phyloP scores from a whole-genome alignment of 2,113 vertebrate genomes.

The Euleptes europaea region DNA sequence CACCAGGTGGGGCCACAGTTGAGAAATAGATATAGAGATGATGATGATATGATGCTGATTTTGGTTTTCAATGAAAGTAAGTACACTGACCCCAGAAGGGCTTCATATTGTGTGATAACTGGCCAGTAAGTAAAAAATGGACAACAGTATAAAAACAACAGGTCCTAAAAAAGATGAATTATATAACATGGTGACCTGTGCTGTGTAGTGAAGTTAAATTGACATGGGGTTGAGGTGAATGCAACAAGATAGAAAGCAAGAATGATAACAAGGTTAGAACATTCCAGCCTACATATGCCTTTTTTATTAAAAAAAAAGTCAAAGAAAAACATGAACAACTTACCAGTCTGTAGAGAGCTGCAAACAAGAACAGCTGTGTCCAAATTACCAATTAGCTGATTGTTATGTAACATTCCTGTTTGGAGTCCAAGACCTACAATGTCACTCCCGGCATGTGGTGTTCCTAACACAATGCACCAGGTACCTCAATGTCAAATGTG shows the following conservation, averaged over 20 bases:
- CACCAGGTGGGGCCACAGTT: too few relatives aligned
- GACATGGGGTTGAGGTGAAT: neutral
- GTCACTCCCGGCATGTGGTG: neutral
- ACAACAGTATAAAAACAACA: neutral
- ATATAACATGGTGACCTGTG: neutral
- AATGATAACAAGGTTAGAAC: neutral
- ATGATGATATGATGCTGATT: too few relatives aligned
- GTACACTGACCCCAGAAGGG: neutral
- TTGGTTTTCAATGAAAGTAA: neutral
- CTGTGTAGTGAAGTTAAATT: neutral
- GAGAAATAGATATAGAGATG: too few relatives aligned
- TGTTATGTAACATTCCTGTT: neutral
- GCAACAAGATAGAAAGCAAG: neutral
- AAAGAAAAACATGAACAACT: neutral
- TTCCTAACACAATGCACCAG: neutral
- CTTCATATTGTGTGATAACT: neutral
- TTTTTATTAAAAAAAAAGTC: neutral
- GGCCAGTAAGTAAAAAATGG: neutral
- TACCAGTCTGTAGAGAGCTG: neutral
- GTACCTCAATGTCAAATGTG: neutral
- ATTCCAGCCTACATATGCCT: neutral
- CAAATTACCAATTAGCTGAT: conserved; percentile 26
- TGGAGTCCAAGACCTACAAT: conserved; percentile 13
- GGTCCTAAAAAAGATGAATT: neutral
- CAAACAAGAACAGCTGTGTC: accelerated